Evolutionary conservation across 2,888 invertebrate species (phyloP).

Genomic region (Drosophila buzzatii): DNA sequence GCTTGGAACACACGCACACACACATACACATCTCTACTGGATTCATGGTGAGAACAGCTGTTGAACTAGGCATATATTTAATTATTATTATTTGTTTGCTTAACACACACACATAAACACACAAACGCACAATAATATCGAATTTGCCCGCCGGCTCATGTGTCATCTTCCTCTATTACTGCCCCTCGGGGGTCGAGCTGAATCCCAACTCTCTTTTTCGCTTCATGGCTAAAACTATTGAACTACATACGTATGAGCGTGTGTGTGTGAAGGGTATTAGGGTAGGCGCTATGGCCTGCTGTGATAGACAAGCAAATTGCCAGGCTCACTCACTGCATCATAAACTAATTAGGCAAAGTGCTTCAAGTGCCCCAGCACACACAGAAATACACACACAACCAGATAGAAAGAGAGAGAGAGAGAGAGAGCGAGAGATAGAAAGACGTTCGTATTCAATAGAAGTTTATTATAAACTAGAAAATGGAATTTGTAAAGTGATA

Average conservation of each 20-base stretch:
- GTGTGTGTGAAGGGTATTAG: background rate
- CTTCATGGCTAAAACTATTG: conserved; percentile 40
- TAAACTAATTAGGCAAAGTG: conserved; percentile 64
- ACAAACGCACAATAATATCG: conserved; percentile 20
- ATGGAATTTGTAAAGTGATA: conserved; percentile 11
- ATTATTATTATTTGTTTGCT: conserved; percentile 71
- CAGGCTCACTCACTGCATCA: conserved; percentile 52
- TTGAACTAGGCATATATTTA: conserved; percentile 67
- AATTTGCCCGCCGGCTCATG: conserved; percentile 51
- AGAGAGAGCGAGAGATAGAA: background rate
- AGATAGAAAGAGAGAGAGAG: no score
- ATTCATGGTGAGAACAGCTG: conserved; percentile 77
- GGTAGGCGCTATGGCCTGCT: conserved; percentile 39
- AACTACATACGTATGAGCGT: conserved; percentile 16
- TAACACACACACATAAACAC: conserved; percentile 44
- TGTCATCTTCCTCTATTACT: conserved; percentile 44
- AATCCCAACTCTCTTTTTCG: conserved; percentile 20
- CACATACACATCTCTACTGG: conserved; percentile 61
- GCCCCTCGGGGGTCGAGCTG: conserved; percentile 19
- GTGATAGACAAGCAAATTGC: conserved; percentile 56
- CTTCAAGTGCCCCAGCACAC: conserved; percentile 36
- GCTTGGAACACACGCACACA: conserved; percentile 43
- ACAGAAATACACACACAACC: conserved; percentile 2
- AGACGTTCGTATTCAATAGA: background rate
- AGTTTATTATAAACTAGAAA: conserved; percentile 21